A percentile compares a stretch with the other conserved stretches of the same genome.
Conservation (phyloP, 2,797 vertebrate genomes). For the Typhlichthys eigenmanni region DNA sequence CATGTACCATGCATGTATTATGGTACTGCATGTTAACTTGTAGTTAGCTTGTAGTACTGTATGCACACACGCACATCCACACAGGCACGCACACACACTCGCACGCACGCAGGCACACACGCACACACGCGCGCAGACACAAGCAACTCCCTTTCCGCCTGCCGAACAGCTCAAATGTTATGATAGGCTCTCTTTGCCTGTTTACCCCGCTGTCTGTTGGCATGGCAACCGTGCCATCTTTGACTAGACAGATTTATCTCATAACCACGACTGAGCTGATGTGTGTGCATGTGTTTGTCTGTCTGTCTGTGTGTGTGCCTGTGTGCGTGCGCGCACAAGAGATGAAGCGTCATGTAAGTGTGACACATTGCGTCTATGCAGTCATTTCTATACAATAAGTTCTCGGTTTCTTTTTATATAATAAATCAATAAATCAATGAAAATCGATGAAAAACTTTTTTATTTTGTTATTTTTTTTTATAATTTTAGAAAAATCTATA, state of each 20-base stretch:
- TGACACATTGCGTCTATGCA: too few relatives aligned
- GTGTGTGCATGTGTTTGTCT: conserved; percentile 4
- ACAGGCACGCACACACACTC: too few relatives aligned
- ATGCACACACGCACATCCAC: neutral
- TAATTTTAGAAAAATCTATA: too few relatives aligned
- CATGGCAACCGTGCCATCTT: conserved; percentile 68
- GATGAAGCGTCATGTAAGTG: too few relatives aligned
- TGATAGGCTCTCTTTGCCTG: conserved; percentile 52
- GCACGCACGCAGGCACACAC: neutral
- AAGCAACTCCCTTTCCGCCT: neutral
- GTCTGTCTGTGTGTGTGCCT: neutral
- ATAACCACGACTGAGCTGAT: conserved; percentile 7
- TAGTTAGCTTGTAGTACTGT: conserved; percentile 1
- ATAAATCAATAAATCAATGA: too few relatives aligned
- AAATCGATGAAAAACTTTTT: too few relatives aligned
- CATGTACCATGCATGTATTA: neutral
- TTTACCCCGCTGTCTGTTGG: conserved; percentile 64
- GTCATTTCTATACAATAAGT: too few relatives aligned
- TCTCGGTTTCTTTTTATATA: too few relatives aligned
- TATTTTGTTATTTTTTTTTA: too few relatives aligned
- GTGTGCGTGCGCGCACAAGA: neutral
- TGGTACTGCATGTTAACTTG: neutral
- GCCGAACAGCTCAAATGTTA: conserved; percentile 32
- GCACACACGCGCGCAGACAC: conserved; percentile 16
- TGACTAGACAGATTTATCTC: conserved; percentile 49